Evolutionary conservation across 2,113 vertebrate species (phyloP).

Genomic region (Gymnocephalus cernua): DNA sequence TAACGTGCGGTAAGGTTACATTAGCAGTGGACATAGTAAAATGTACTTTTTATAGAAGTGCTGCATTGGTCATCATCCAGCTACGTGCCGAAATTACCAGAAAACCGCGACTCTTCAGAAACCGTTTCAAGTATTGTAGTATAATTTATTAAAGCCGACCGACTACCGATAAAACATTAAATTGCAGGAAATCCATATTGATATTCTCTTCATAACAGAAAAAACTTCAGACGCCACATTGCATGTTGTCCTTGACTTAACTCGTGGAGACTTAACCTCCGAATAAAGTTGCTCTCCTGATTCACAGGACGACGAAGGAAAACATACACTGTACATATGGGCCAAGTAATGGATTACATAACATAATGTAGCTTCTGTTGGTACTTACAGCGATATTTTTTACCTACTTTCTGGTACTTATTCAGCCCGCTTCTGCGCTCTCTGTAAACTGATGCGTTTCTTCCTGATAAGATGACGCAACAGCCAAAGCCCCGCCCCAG

Average conservation of each 20-base stretch:
- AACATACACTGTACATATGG: not conserved
- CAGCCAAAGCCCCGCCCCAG: constrained; percentile 41
- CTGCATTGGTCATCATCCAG: not conserved
- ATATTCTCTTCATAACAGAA: not conserved
- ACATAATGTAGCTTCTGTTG: fast-evolving
- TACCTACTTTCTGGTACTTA: not conserved
- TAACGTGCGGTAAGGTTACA: not conserved
- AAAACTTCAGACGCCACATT: not conserved
- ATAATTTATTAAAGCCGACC: fast-evolving
- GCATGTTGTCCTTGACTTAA: constrained; percentile 61
- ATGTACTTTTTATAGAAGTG: not conserved
- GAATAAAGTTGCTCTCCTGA: constrained; percentile 11
- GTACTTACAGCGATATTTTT: not conserved
- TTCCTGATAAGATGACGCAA: constrained; percentile 74
- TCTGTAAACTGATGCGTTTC: not conserved
- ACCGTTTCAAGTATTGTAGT: fast-evolving
- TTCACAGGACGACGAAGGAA: fast-evolving
- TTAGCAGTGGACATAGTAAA: not conserved
- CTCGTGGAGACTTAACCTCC: constrained; percentile 46
- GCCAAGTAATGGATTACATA: fast-evolving
- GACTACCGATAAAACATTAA: not conserved
- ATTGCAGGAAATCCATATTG: not conserved
- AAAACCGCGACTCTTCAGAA: not conserved
- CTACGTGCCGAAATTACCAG: not conserved
- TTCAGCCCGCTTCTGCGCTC: not conserved